Conservation (phyloP, 2,113 vertebrate species). For the Brachypodius melanocephalos region DNA sequence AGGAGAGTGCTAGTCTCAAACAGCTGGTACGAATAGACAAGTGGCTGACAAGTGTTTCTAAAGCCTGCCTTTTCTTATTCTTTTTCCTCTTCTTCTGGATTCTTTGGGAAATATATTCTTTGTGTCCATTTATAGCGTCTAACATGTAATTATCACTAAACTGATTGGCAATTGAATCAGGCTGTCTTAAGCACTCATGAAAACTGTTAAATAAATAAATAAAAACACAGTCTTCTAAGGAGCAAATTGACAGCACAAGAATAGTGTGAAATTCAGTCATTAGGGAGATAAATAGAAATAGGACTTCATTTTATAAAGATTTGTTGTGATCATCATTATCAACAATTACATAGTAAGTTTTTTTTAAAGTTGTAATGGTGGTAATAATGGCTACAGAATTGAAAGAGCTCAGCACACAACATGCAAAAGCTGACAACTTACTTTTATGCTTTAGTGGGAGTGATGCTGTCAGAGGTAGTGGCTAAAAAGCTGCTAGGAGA, state of each 20-base stretch:
- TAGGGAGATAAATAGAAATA: neutral
- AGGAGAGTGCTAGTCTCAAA: constrained; percentile 7
- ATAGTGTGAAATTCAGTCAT: neutral
- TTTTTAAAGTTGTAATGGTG: neutral
- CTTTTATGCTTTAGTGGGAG: neutral
- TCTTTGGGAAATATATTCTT: neutral
- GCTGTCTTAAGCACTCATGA: neutral
- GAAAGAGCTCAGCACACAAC: neutral
- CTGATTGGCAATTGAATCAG: neutral
- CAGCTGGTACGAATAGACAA: constrained; percentile 20
- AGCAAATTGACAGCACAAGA: neutral
- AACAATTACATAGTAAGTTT: neutral
- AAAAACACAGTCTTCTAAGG: neutral
- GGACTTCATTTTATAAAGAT: neutral
- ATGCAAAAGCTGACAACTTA: neutral
- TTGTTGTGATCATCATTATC: neutral
- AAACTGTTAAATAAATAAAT: constrained; percentile 18
- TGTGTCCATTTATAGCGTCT: constrained; percentile 1
- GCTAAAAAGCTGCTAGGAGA: neutral
- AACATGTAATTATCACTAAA: neutral
- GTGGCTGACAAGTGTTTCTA: constrained; percentile 22
- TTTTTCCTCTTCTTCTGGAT: neutral
- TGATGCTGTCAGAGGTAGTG: neutral
- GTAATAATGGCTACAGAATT: neutral
- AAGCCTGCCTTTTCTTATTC: neutral